Evolutionary conservation across 2,797 vertebrate species (phyloP), one percentile per base, ranked within the genome.

Genomic region (Sebastes minor): DNA sequence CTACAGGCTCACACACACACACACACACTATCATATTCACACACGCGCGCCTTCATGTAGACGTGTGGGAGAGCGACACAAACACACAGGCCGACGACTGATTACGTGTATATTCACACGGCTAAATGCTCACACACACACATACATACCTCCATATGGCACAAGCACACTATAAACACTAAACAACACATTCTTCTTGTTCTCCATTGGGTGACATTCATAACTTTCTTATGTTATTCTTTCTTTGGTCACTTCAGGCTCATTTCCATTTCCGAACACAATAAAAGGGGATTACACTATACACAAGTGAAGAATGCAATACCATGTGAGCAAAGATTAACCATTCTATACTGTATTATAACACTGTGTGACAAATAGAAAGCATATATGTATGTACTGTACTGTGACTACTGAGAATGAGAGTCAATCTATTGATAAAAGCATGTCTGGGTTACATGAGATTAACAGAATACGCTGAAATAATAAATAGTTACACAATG

Each of bases 401-500:
- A 91, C 79, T 88, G 80, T 83, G 86, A 76, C 86, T 91, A 91
- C 82, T 77, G 72, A 89, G 80, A 84, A 85, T 81, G 83, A 83
- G 83, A 83, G 82, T 84, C 72, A 73, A 76, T 89, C 81, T 78
- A 91, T 32, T 88, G 84, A 87, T 82, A 84, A 88, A 93, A 93
- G 94, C 91, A 86, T 83, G 85, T 81, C 79, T 77, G 81, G 89
- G 86, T 90, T 92, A 94, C 86, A 86, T 93, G 92, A 90, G 90
- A 81, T 85, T 91, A 85, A 93, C 87, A 78, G 80, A 91, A 84
- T 91, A 89, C 87, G 89, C 62, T 72, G 75, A 92, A 91, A 93
- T 92, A 92, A 94, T 91, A 94, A 94, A 94, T 92, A 93, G 82
- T 89, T 89, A 85, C 82, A 90, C 81, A 83, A 91, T 84, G 93